Evolutionary conservation across 2,888 invertebrate species (phyloP), one percentile per base, ranked within the genome.

Genomic region (Heliconius charithonia): DNA sequence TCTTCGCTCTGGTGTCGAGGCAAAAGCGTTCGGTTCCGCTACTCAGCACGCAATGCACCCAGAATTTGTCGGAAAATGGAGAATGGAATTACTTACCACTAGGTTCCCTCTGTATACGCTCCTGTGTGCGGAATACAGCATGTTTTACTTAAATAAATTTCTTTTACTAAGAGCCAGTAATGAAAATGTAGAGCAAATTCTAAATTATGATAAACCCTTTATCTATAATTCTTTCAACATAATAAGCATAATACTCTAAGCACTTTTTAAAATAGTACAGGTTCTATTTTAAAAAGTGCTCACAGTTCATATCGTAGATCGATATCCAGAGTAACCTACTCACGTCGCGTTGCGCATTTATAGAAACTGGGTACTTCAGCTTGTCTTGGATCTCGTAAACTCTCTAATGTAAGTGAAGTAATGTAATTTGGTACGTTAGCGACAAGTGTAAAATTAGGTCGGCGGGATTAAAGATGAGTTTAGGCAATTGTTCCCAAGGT

Each of bases 401-500:
- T 29, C 12, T 71, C 29, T 29, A 29, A 51, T 27, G 37, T 25
- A 76, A 70, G 62, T 37, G 45, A 72, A 62, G 45, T 75, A 67
- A 41, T 69, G 69, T 69, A 45, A 69, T 45, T n/a, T 69, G 12
- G 41, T 25, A 67, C 37, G 41, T 4, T 73, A 72, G 69, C 70
- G 51, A 45, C n/a, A 22, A 75, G 32, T 67, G 74, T 59, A 59
- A 66, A 80, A 76, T 65, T 79, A 76, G 76, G 81, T 74, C 80
- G 74, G 67, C 51, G 62, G 69, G 78, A 76, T 81, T 81, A 81
- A 78, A 78, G 69, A 67, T 56, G 25, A 63, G 74, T 81, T 76
- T 73, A 81, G 51, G 67, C 77, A 79, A 80, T 80, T 81, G 77
- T 51, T 59, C n/a, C 25, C 77, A 81, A 80, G 81, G 81, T 67